phyloP scores from a whole-genome alignment of 2,113 vertebrate genomes.

The Cyphomyrus plagiostoma region DNA sequence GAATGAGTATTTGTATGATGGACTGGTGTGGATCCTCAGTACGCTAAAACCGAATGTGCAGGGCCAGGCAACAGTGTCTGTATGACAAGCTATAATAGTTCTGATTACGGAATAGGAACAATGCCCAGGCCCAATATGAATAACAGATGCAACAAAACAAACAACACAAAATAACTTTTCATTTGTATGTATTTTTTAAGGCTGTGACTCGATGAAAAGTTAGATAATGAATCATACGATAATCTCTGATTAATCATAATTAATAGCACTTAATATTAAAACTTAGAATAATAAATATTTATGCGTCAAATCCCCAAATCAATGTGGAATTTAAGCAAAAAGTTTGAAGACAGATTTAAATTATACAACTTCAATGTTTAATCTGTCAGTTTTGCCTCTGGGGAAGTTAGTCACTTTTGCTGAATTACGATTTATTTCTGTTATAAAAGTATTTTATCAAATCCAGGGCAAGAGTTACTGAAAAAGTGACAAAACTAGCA shows the following conservation, averaged over 20 bases:
- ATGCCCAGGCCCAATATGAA: background rate
- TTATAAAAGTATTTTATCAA: no score
- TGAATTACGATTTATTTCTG: no score
- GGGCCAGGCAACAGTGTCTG: background rate
- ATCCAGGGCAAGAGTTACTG: no score
- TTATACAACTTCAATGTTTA: background rate
- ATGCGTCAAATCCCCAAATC: background rate
- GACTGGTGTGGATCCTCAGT: background rate
- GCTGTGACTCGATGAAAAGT: background rate
- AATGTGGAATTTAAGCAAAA: background rate
- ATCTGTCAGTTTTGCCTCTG: background rate
- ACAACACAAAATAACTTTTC: no score
- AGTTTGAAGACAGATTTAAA: background rate
- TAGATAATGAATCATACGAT: no score
- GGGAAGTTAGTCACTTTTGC: background rate
- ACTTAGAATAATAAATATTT: no score
- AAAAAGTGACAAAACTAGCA: no score
- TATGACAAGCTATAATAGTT: background rate
- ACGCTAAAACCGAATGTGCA: background rate
- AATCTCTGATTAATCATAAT: background rate
- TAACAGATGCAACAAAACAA: background rate
- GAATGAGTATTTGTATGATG: background rate
- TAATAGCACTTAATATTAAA: no score
- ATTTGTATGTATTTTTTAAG: background rate
- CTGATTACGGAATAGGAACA: background rate